Evolutionary conservation across 2,888 invertebrate genomes (phyloP).

Genomic region (Andrena dorsata): DNA sequence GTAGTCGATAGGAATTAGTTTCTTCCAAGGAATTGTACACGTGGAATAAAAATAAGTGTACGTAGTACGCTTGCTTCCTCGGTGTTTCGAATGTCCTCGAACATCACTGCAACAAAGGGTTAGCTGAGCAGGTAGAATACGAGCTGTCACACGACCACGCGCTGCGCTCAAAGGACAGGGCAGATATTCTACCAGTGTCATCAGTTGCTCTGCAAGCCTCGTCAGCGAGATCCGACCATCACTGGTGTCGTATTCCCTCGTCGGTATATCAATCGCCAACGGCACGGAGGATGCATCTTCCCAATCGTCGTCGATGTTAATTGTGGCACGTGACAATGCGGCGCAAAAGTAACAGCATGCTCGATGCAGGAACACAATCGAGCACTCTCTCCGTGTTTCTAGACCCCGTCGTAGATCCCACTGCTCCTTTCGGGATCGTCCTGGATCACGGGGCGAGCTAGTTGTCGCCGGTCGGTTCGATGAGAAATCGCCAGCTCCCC

Average conservation of each 20-base stretch:
- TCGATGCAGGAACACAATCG: slow-evolving; percentile 27
- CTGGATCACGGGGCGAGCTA: slow-evolving; percentile 32
- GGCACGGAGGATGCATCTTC: not conserved
- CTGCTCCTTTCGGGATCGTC: slow-evolving; percentile 50
- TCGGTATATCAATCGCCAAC: not conserved
- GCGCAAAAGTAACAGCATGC: slow-evolving; percentile 5
- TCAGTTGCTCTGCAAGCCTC: not conserved
- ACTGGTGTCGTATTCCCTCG: slow-evolving; percentile 1
- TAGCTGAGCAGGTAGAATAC: slow-evolving; percentile 65
- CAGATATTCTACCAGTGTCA: slow-evolving; percentile 37
- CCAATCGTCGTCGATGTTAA: not conserved
- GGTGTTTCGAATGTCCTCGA: slow-evolving; percentile 34
- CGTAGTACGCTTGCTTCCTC: not conserved
- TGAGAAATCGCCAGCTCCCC: slow-evolving; percentile 47
- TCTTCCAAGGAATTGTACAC: not conserved
- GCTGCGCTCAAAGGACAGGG: slow-evolving; percentile 10
- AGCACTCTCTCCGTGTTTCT: slow-evolving; percentile 45
- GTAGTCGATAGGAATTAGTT: not conserved
- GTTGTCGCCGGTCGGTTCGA: slow-evolving; percentile 36
- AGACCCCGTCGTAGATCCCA: slow-evolving; percentile 29
- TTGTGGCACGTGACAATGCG: not conserved
- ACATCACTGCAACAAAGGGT: slow-evolving; percentile 47
- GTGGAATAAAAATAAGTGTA: not conserved
- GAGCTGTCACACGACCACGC: slow-evolving; percentile 48
- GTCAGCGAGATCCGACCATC: slow-evolving; percentile 21